These are phyloP conservation scores for Wiebesia pumilae DNA, from an alignment of 1,140 invertebrate genomes.

Conservation along the genomic window DNA sequence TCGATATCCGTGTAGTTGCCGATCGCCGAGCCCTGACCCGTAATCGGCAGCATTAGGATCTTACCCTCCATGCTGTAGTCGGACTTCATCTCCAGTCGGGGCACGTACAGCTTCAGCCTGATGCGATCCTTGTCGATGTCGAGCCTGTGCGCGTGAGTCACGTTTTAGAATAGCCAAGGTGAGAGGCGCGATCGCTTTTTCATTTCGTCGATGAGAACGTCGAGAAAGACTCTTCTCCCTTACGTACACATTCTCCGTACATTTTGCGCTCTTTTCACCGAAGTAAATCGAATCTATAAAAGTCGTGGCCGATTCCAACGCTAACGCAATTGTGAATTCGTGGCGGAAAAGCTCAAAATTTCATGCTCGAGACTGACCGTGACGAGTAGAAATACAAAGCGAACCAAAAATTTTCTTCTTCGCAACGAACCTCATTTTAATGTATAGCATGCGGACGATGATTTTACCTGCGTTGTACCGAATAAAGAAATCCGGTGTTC, in stretches of 20 bases:
- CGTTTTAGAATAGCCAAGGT: not conserved
- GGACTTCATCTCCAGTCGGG: constrained; percentile 74
- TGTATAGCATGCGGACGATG: not conserved
- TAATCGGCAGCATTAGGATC: constrained; percentile 79
- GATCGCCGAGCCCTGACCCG: constrained; percentile 75
- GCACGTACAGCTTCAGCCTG: constrained; percentile 75
- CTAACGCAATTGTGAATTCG: no score
- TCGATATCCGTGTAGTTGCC: constrained; percentile 81
- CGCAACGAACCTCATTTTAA: no score
- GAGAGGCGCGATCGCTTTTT: no score
- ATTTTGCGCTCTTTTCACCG: no score
- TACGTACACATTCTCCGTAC: no score
- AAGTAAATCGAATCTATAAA: no score
- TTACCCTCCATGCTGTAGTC: constrained; percentile 78
- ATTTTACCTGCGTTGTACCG: not conserved
- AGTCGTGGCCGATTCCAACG: not conserved
- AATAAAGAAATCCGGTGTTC: not conserved
- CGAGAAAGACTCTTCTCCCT: not conserved
- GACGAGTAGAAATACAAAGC: not conserved
- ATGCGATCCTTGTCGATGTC: constrained; percentile 75
- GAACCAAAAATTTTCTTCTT: not conserved
- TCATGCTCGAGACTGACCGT: not conserved
- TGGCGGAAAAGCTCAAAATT: not conserved
- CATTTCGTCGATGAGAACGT: not conserved
- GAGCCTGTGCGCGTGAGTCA: constrained; percentile 63